phyloP scores from a whole-genome alignment of 2,113 vertebrate genomes.

The Platycercus adscitus region DNA sequence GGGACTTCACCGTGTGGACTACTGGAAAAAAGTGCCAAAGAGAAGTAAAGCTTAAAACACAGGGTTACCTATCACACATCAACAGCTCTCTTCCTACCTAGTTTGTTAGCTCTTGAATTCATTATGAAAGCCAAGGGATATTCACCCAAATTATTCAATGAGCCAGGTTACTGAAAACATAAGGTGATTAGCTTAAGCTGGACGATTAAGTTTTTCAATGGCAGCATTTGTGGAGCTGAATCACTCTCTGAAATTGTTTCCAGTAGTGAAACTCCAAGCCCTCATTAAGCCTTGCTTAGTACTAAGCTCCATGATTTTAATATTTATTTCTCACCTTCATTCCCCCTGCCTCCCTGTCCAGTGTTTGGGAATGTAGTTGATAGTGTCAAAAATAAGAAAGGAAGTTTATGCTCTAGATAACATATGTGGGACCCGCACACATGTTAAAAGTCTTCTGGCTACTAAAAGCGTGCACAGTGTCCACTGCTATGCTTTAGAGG shows the following conservation, averaged over 20 bases:
- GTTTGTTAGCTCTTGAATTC: neutral
- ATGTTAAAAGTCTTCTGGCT: neutral
- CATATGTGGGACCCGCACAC: rapidly evolving
- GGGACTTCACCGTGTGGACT: rapidly evolving
- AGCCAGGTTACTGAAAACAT: constrained; percentile 46
- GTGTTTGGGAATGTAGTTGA: rapidly evolving
- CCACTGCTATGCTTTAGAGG: rapidly evolving
- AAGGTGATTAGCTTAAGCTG: constrained; percentile 46
- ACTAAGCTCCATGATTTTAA: neutral
- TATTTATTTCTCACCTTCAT: neutral
- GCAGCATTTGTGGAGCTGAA: neutral
- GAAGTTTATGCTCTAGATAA: neutral
- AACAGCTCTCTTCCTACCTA: neutral
- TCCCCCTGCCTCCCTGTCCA: rapidly evolving
- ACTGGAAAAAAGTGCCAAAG: neutral
- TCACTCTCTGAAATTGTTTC: constrained; percentile 25
- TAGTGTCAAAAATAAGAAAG: neutral
- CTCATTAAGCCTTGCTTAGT: constrained; percentile 4
- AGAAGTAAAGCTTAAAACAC: neutral
- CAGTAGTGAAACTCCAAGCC: neutral
- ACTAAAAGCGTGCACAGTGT: rapidly evolving
- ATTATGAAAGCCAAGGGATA: neutral
- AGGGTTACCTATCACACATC: neutral
- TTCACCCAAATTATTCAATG: constrained; percentile 30
- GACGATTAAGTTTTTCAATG: constrained; percentile 10